Conservation (phyloP, 2,113 vertebrate genomes). For the Centropus unirufus region DNA sequence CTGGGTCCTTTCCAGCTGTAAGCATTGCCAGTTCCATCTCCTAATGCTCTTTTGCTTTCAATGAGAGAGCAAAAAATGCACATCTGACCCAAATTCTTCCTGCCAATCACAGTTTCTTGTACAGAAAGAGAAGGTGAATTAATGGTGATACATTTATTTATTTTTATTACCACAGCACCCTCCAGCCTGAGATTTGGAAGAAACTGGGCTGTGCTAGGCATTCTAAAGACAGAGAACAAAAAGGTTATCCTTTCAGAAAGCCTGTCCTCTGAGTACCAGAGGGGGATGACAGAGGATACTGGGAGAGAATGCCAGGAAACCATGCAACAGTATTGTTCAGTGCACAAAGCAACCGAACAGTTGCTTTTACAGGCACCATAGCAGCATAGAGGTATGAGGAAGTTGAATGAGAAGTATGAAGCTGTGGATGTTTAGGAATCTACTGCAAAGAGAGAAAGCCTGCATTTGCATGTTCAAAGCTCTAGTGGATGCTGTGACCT, state of each 20-base stretch:
- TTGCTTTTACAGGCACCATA: not conserved
- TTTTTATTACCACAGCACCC: not conserved
- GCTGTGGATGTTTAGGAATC: not conserved
- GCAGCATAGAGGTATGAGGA: not conserved
- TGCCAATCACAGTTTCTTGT: conserved; percentile 16
- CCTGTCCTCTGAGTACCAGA: accelerated
- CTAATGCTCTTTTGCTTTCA: not conserved
- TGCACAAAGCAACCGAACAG: not conserved
- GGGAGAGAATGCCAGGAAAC: not conserved
- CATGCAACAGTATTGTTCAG: not conserved
- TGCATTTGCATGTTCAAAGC: not conserved
- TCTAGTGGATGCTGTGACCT: not conserved
- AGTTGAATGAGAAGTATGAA: not conserved
- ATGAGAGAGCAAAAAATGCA: not conserved
- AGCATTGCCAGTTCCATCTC: not conserved
- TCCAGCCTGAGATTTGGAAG: not conserved
- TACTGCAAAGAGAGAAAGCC: not conserved
- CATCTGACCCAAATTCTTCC: not conserved
- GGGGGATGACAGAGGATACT: not conserved
- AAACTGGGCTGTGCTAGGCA: not conserved
- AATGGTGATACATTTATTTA: conserved; percentile 4
- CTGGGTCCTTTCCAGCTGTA: not conserved
- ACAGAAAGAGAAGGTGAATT: not conserved
- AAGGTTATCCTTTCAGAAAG: not conserved
- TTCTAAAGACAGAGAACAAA: not conserved